Percentiles rank a stretch among this genome's conserved stretches.
These are phyloP conservation scores for Oreohelix idahoensis DNA, from an alignment of 1,140 invertebrate genomes.

Conservation along the genomic window DNA sequence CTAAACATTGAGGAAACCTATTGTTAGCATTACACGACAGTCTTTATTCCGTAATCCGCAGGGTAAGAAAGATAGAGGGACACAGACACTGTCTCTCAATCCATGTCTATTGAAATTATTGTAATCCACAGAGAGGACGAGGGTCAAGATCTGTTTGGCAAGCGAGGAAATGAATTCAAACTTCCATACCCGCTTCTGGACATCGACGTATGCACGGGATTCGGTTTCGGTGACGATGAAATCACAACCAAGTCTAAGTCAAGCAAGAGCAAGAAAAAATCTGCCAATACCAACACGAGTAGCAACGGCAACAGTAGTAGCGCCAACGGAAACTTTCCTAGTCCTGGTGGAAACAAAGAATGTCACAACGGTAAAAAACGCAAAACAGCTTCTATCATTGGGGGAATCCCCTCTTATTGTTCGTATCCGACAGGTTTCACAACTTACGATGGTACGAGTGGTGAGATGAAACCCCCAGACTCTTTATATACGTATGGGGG, in stretches of 20 bases:
- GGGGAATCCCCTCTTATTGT: slow-evolving; percentile 36
- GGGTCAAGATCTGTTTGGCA: slow-evolving; percentile 93
- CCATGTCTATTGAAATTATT: background rate
- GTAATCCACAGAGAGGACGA: slow-evolving; percentile 90
- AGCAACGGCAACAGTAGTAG: background rate
- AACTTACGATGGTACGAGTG: slow-evolving; percentile 56
- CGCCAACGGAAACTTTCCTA: slow-evolving; percentile 63
- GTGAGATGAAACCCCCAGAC: slow-evolving; percentile 64
- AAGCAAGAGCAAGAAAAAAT: slow-evolving; percentile 77
- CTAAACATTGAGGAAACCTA: too few species aligned
- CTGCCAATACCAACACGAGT: background rate
- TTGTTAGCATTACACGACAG: too few species aligned
- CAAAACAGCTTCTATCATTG: slow-evolving; percentile 74
- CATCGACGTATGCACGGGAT: slow-evolving; percentile 69
- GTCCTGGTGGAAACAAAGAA: slow-evolving; percentile 93
- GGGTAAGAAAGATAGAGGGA: too few species aligned
- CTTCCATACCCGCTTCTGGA: slow-evolving; percentile 91
- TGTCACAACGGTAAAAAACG: slow-evolving; percentile 92
- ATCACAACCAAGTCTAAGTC: slow-evolving; percentile 60
- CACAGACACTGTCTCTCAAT: too few species aligned
- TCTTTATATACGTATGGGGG: slow-evolving; percentile 65
- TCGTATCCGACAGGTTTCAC: slow-evolving; percentile 63
- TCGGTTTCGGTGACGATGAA: slow-evolving; percentile 66
- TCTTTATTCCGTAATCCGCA: too few species aligned
- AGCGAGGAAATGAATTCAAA: slow-evolving; percentile 99